phyloP scores from a whole-genome alignment of 2,797 vertebrate species.

The Diglossa cyanea region DNA sequence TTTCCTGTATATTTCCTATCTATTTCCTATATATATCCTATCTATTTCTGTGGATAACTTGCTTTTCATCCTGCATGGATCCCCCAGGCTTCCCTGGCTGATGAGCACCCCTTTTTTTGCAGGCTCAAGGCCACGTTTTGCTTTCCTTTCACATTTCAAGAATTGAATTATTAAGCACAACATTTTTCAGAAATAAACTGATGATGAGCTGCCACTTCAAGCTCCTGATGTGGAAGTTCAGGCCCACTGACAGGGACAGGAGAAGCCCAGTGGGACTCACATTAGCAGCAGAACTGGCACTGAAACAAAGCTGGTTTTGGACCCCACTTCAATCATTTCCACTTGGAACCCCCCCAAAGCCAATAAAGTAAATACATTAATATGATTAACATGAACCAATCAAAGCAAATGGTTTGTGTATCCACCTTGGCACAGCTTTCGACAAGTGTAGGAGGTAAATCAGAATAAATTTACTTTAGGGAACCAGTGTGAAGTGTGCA shows the following conservation, averaged over 20 bases:
- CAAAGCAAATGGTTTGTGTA: conserved; percentile 73
- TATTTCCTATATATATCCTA: neutral
- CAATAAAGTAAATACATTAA: conserved; percentile 72
- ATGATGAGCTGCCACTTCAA: neutral
- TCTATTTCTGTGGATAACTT: neutral
- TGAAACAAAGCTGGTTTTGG: conserved; percentile 65
- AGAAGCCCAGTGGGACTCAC: conserved; percentile 1
- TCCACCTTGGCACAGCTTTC: conserved; percentile 72
- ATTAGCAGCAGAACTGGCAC: conserved; percentile 46
- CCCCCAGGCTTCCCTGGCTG: neutral
- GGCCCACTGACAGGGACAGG: neutral
- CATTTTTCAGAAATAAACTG: neutral
- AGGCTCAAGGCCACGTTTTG: neutral
- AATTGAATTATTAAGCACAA: neutral
- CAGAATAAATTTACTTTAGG: conserved; percentile 64
- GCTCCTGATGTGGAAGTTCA: neutral
- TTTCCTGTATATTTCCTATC: neutral
- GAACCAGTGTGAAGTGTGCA: conserved; percentile 4
- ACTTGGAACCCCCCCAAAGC: conserved; percentile 69
- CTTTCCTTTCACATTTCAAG: neutral
- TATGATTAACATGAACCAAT: conserved; percentile 68
- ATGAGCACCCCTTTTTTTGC: neutral
- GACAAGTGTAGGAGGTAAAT: conserved; percentile 66
- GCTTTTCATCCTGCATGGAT: neutral
- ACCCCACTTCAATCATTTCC: conserved; percentile 71